phyloP scores from a whole-genome alignment of 2,113 vertebrate genomes.

The Rallus limicola region DNA sequence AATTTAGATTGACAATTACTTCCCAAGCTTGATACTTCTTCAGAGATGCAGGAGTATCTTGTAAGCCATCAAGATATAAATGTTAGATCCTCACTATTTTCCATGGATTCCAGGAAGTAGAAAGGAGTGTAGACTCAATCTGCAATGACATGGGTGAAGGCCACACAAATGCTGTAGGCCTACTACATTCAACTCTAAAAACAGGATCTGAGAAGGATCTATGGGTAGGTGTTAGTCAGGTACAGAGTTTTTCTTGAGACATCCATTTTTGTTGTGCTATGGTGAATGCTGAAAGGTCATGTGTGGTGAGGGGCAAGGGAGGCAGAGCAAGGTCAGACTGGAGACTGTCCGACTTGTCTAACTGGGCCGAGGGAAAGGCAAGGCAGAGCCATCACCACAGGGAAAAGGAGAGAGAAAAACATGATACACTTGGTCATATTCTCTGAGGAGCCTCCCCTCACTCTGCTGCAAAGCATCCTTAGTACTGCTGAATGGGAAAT shows the following conservation, averaged over 20 bases:
- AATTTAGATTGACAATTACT: constrained; percentile 4
- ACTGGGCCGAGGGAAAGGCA: not conserved
- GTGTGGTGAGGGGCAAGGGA: not conserved
- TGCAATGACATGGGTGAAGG: not conserved
- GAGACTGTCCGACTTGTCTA: not conserved
- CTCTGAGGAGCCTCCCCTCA: not conserved
- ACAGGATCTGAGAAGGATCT: not conserved
- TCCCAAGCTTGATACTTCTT: not conserved
- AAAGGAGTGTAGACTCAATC: not conserved
- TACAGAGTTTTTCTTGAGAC: not conserved
- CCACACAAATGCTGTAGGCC: not conserved
- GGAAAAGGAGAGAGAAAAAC: not conserved
- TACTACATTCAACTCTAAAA: not conserved
- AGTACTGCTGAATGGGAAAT: not conserved
- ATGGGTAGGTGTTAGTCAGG: not conserved
- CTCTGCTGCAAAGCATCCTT: not conserved
- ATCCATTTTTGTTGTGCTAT: not conserved
- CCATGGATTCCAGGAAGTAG: not conserved
- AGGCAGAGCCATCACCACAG: not conserved
- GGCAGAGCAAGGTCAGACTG: not conserved
- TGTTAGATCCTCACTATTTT: not conserved
- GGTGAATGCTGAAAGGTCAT: not conserved
- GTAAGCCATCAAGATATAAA: not conserved
- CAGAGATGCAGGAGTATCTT: not conserved
- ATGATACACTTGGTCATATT: not conserved